Evolutionary conservation across 2,888 invertebrate genomes (phyloP).

Genomic region (Diarsia mendica): DNA sequence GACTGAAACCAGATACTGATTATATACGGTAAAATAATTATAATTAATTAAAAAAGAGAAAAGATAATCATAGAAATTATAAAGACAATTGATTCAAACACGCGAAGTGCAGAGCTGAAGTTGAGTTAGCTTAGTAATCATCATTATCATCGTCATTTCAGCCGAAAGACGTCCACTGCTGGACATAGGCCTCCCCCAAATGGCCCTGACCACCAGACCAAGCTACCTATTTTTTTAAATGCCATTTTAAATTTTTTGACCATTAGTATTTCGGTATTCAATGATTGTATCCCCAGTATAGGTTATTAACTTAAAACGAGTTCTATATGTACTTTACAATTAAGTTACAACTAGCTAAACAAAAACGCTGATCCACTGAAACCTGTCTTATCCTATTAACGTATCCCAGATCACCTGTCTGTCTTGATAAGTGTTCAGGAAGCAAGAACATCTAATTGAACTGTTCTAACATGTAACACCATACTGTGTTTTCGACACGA

Average conservation of each 20-base stretch:
- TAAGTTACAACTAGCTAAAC: background rate
- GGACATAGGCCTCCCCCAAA: too few species aligned
- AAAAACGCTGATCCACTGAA: background rate
- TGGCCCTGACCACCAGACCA: too few species aligned
- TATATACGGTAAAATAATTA: constrained; percentile 12
- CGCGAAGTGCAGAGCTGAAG: background rate
- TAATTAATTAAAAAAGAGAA: constrained; percentile 19
- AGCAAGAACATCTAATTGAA: background rate
- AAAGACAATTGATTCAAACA: background rate
- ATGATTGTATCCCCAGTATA: background rate
- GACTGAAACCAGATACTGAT: constrained; percentile 1
- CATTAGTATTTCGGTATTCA: background rate
- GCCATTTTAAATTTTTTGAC: background rate
- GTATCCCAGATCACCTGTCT: constrained; percentile 2
- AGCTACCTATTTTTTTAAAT: too few species aligned
- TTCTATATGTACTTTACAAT: background rate
- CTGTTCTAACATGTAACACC: background rate
- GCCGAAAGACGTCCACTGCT: too few species aligned
- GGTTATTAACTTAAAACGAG: background rate
- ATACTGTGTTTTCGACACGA: background rate
- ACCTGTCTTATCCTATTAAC: background rate
- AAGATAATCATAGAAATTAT: background rate
- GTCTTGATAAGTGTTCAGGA: background rate
- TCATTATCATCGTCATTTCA: background rate
- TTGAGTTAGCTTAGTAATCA: background rate